Evolutionary conservation across 2,888 invertebrate genomes (phyloP), one percentile per base, ranked within the genome.

Genomic region (Lomographa bimaculata): DNA sequence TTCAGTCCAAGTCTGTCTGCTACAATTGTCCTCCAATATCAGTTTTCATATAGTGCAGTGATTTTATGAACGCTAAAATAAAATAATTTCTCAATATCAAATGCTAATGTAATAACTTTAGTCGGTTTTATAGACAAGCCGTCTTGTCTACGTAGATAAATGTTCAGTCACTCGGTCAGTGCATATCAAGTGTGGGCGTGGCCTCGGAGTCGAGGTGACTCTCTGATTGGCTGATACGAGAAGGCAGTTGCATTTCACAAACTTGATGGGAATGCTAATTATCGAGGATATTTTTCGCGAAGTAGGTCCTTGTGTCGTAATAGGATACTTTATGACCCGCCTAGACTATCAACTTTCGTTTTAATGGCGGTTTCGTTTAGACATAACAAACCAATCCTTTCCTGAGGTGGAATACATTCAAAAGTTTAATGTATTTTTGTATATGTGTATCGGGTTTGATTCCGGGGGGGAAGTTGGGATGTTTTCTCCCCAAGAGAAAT

Each of bases 201-300:
- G 79, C 77, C 71, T 76, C 68, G 65, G 60, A 54, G 56, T 52
- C 64, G 52, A 64, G 65, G 64, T 57, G 53, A 48, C 51, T 42
- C 63, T 57, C 57, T 60, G 60, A 86, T 86, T 85, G 85, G 85
- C 60, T 50, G 66, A 62, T 55, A 46, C 41, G 41, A 66, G 66
- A 76, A 75, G 71, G 77, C 71, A 72, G 72, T 73, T 79, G 81
- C 83, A 84, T 85, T 84, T 84, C 81, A 77, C 81, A 71, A 60
- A 69, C 71, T 68, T 66, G 70, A 61, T 66, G 46, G 47, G 81
- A 79, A 71, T 85, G 63, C 64, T 78, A 81, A 84, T 70, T 60
- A 60, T 37, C 47, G 30, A 40, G 51, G 53, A 57, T 50, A 62
- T 61, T 65, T 66, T 64, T 60, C 34, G 41, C 52, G 9, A 19